Evolutionary conservation across 92 coral and sea anemone species (phyloP).

Genomic region (Virgularia gustaviana): DNA sequence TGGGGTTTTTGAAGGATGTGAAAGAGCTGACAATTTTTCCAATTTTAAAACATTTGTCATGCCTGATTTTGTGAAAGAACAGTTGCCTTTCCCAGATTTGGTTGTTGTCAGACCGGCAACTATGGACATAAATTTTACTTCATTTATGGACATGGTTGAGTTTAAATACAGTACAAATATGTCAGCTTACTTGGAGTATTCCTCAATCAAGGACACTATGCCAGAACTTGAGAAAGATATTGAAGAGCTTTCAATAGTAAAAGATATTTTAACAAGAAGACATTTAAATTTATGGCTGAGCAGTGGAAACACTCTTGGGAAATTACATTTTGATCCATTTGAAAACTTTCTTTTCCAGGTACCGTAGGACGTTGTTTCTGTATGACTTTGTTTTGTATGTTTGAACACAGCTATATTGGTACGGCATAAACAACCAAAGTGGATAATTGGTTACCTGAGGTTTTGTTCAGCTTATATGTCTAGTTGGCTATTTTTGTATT

Average conservation of each 20-base stretch:
- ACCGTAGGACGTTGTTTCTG: not conserved
- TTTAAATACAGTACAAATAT: conserved; percentile 41
- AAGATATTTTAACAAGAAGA: conserved; percentile 54
- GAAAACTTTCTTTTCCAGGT: conserved; percentile 88
- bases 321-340: conserved; percentile 85
- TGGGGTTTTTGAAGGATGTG: conserved; percentile 86
- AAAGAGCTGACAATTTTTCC: conserved; percentile 60
- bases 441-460: not conserved
- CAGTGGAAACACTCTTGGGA: conserved; percentile 80
- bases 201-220: conserved; percentile 65
- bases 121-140: conserved; percentile 57
- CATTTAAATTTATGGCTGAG: conserved; percentile 88
- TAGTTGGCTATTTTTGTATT: too few species aligned
- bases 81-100: conserved; percentile 69
- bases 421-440: not conserved
- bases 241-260: conserved; percentile 60
- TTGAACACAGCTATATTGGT: not conserved
- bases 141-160: conserved; percentile 58
- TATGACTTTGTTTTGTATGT: not conserved
- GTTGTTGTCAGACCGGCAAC: conserved; percentile 86
- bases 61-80: conserved; percentile 61
- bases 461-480: not conserved
- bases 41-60: conserved; percentile 58
- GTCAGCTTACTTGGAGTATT: conserved; percentile 73
- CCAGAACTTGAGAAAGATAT: conserved; percentile 72